Evolutionary conservation across 2,113 vertebrate species (phyloP).

Genomic region (Chionis minor): DNA sequence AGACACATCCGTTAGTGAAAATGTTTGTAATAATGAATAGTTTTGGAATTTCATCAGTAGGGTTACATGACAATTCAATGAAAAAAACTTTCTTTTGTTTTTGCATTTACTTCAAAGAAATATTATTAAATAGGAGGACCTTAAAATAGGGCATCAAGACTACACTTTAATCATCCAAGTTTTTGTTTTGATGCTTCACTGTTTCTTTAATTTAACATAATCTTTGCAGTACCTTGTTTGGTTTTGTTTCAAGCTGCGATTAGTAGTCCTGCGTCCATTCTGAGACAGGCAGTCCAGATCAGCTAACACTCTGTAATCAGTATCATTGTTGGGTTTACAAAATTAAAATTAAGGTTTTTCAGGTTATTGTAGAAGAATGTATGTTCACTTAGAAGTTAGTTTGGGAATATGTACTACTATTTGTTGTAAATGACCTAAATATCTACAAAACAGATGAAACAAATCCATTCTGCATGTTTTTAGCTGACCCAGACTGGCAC

Average conservation of each 20-base stretch:
- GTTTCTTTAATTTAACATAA: background rate
- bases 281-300: background rate
- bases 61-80: background rate
- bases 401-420: background rate
- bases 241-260: background rate
- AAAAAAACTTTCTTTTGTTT: background rate
- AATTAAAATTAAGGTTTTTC: background rate
- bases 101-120: background rate
- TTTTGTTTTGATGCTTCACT: background rate
- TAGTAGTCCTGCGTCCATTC: background rate
- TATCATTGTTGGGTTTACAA: background rate
- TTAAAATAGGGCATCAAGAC: background rate
- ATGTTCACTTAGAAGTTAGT: background rate
- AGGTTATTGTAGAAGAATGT: background rate
- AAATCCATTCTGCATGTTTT: background rate
- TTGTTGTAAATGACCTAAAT: background rate
- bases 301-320: background rate
- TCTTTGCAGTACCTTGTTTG: background rate
- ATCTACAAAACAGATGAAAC: background rate
- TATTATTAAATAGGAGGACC: background rate
- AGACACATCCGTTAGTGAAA: background rate
- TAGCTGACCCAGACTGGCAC: background rate
- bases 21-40: background rate
- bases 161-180: background rate
- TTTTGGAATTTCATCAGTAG: background rate